These are phyloP conservation scores for Cyclophora punctaria DNA, from an alignment of 2,888 invertebrate species.

Conservation along the genomic window DNA sequence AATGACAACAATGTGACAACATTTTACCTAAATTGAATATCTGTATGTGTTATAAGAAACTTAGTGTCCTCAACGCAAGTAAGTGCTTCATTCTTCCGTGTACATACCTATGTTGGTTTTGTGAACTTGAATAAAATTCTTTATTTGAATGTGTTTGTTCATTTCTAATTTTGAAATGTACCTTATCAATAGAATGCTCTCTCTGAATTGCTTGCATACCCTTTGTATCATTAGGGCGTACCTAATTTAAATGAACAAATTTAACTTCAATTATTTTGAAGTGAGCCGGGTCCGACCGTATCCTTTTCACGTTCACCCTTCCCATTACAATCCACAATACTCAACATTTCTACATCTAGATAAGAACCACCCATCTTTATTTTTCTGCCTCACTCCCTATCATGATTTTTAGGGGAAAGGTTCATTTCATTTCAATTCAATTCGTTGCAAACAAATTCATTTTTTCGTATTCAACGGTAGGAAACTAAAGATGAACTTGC, in stretches of 20 bases:
- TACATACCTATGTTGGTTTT: no score
- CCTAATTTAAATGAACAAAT: constrained; percentile 70
- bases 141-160: no score
- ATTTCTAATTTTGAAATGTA: background rate
- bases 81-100: no score
- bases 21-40: no score
- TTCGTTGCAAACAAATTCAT: constrained; percentile 63
- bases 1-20: no score
- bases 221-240: constrained; percentile 41
- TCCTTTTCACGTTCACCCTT: constrained; percentile 68
- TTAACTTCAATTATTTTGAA: constrained; percentile 74
- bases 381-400: constrained; percentile 42
- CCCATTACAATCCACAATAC: constrained; percentile 68
- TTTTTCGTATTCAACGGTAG: constrained; percentile 49
- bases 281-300: constrained; percentile 59
- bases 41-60: no score
- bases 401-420: constrained; percentile 53
- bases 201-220: constrained; percentile 21
- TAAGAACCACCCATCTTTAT: constrained; percentile 64
- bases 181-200: constrained; percentile 22
- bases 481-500: constrained; percentile 54
- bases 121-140: no score
- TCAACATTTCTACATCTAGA: constrained; percentile 64
- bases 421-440: constrained; percentile 69
- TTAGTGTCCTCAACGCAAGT: no score